Base-by-base conservation (phyloP, 2,888 invertebrate genomes). In the Drosophila leonis region DNA sequence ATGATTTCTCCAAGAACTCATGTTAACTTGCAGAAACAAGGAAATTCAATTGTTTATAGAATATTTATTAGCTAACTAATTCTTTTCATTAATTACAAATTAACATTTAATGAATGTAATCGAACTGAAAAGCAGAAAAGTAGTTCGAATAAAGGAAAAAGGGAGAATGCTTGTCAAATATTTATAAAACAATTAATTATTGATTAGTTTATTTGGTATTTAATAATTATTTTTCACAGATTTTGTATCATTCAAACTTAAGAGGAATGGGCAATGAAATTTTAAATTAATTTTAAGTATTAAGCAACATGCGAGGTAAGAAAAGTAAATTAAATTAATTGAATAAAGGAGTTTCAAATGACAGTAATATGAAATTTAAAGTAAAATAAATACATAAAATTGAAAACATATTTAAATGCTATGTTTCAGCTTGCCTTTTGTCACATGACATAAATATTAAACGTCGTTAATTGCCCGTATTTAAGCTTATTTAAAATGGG, bases 391-490 rank as follows among this genome's bases (percentile, higher is more conserved):
- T 24, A 24, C 2, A 24, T 24, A 24, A 24, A n/a, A 9, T 29
- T 29, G 1, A 48, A 29, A 9, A 12, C 1, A 1, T 12, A 20
- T 20, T 44, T 48, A 29, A 48, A 6, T 29, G 29, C 9, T 4
- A 2, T 9, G 18, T 8, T 20, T 9, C 1, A 15, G 13, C 8
- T 4, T 0, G 18, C 8, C 8, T 13, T 15, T 13, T 13, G 13
- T 33, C 13, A 13, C 12, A 12, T 31, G 31, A 3, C 7, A 49
- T 13, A 20, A 1, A 7, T 49, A 6, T 18, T n/a, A n/a, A 46
- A 48, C 10, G 5, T 20, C 10, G 24, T 24, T 35, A 52, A 52
- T 52, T 24, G 33, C 51, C 51, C 51, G 35, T 52, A 52, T 35
- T 9, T 15, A 10, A 15, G 4, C 13, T 4, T 10, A 15, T 24